These are phyloP conservation scores for Dolichallabes microphthalmus DNA, from an alignment of 2,113 vertebrate genomes.

Conservation along the genomic window DNA sequence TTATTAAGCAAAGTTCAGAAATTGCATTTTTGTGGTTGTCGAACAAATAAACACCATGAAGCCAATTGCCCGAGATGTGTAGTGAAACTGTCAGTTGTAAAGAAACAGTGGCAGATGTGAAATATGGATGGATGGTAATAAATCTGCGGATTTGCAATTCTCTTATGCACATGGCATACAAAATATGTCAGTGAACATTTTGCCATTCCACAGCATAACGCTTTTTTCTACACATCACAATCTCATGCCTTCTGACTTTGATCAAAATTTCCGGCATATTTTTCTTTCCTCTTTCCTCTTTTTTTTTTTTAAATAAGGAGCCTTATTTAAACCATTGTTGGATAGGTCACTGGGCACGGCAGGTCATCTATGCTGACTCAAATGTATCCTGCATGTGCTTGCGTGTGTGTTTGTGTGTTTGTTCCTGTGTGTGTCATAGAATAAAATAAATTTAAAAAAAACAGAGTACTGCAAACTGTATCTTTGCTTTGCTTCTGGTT, in stretches of 20 bases:
- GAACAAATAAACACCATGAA: constrained; percentile 23
- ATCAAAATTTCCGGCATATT: neutral
- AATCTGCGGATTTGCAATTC: constrained; percentile 21
- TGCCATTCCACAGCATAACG: neutral
- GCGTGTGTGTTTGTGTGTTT: neutral
- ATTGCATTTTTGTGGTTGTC: constrained; percentile 13
- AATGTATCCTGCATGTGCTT: neutral
- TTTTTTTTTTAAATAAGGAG: neutral
- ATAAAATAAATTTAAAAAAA: constrained; percentile 21
- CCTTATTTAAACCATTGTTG: constrained; percentile 22
- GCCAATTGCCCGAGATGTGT: constrained; percentile 23
- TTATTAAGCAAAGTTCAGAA: constrained; percentile 33
- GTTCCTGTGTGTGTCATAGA: constrained; percentile 43
- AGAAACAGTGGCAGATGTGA: constrained; percentile 1
- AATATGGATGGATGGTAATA: constrained; percentile 4
- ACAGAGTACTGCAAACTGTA: constrained; percentile 36
- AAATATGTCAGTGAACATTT: neutral
- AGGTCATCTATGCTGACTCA: constrained; percentile 64
- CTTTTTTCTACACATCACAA: neutral
- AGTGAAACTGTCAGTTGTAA: constrained; percentile 20
- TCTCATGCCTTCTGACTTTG: neutral
- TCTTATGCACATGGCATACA: neutral
- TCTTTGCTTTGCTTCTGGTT: constrained; percentile 55
- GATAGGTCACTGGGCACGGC: constrained; percentile 25
- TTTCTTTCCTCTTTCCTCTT: neutral